Percentiles rank a stretch among this genome's conserved stretches.
Conservation (phyloP, 37 sponge, comb jelly and placozoan genomes). For the Bolinopsis microptera region DNA sequence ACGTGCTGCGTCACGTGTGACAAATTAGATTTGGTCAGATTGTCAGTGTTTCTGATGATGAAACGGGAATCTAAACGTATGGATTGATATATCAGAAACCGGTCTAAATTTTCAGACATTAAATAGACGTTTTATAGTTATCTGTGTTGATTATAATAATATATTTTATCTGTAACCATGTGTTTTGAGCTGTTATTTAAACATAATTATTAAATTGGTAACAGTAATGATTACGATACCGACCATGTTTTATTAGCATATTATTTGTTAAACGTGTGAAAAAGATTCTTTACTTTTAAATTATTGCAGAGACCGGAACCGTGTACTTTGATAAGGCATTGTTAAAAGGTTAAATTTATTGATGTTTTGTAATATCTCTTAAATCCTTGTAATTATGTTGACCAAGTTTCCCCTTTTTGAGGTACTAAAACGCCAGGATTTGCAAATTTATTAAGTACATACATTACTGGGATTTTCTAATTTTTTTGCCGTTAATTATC, state of each 20-base stretch:
- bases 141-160: background rate
- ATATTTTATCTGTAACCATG: background rate
- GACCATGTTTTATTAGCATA: background rate
- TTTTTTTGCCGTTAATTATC: too few relatives aligned
- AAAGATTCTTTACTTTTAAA: background rate
- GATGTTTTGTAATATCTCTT: background rate
- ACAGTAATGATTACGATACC: background rate
- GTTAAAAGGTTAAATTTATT: background rate
- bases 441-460: too few relatives aligned
- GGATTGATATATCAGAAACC: background rate
- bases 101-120: background rate
- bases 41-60: too few relatives aligned
- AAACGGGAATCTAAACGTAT: background rate
- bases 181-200: background rate
- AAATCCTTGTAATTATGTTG: background rate
- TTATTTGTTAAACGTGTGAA: background rate
- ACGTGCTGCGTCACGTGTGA: too few relatives aligned
- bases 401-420: background rate
- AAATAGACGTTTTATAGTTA: background rate
- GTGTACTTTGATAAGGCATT: background rate
- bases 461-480: too few relatives aligned
- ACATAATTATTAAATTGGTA: background rate
- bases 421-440: too few relatives aligned
- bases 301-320: background rate
- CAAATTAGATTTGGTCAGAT: too few relatives aligned